Base-by-base conservation (phyloP, 2,113 vertebrate genomes). In the Sturnus vulgaris region DNA sequence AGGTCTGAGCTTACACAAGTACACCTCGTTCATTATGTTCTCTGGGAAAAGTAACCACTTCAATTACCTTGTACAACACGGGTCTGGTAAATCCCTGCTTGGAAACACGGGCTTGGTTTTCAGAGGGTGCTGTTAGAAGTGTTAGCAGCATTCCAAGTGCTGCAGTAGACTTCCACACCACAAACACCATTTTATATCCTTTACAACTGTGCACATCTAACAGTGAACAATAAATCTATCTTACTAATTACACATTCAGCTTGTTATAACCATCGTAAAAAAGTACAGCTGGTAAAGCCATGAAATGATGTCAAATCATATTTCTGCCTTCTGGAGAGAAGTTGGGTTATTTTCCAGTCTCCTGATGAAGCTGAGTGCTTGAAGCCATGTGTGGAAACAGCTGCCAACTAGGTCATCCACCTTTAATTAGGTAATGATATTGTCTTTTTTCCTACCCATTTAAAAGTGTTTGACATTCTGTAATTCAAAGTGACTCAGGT, bases 301-400 rank as follows among this genome's bases (percentile, higher is more conserved):
- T 98, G 97, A 98, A 96, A 96, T 97, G 93, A 97, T 97, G 97
- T 98, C 97, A 98, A 97, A 97, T 97, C 96, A 96, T 95, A 97
- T 95, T 97, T 95, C 95, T 94, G 90, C 94, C 79, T 96, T 96
- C 96, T 95, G 90, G 88, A 96, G 92, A 97, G 96, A 97, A 93
- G 92, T 79, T 95, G 94, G 94, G 93, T 94, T 88, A 94, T 96
- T 98, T 98, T 97, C 96, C 97, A 97, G 96, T 90, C 94, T 70
- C 96, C 93, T 33, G 92, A 84, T n/a, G 86, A 90, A 94, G 77
- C 82, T 89, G 82, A 70, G 37, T 87, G 89, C 92, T 95, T 88
- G 95, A 94, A 95, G 87, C 86, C 95, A 65, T 64, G 89, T 63
- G 39, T 84, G 90, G 91, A 92, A 94, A 97, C 90, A 88, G 97